Conservation (phyloP, 2,113 vertebrate genomes). For the Lepisosteus osseus region DNA sequence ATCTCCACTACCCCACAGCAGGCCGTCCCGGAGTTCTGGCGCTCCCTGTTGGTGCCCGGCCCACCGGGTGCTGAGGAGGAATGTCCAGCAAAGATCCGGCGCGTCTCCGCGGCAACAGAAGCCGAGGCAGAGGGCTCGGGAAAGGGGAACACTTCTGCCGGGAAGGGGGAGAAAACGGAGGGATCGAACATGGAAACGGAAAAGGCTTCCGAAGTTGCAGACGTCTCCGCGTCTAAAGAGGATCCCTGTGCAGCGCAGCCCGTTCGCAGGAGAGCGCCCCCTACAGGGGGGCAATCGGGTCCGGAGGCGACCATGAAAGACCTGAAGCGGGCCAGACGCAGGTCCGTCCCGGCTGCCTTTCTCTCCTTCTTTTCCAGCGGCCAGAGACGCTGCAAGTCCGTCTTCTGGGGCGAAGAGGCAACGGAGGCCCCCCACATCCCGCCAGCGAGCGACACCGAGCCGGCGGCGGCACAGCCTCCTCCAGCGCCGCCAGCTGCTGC, state of each 20-base stretch:
- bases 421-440: background rate
- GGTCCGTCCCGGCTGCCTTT: conserved; percentile 36
- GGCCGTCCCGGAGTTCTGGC: conserved; percentile 29
- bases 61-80: background rate
- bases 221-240: background rate
- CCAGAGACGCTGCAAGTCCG: conserved; percentile 35
- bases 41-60: background rate
- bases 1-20: background rate
- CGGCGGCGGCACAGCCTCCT: background rate
- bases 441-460: background rate
- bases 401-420: conserved; percentile 33
- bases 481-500: too few species aligned
- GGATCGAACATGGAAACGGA: background rate
- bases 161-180: background rate
- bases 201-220: background rate
- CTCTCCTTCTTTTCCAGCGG: conserved; percentile 29
- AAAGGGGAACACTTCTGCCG: background rate
- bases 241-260: conserved; percentile 6
- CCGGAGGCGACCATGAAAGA: conserved; percentile 29
- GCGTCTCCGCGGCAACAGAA: background rate
- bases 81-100: background rate
- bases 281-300: conserved; percentile 10
- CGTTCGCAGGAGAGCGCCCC: too few species aligned
- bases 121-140: background rate
- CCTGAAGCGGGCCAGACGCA: conserved; percentile 35